A percentile compares a stretch with the other conserved stretches of the same genome.
phyloP scores from a whole-genome alignment of 2,797 vertebrate species.

The Danio tinwini region DNA sequence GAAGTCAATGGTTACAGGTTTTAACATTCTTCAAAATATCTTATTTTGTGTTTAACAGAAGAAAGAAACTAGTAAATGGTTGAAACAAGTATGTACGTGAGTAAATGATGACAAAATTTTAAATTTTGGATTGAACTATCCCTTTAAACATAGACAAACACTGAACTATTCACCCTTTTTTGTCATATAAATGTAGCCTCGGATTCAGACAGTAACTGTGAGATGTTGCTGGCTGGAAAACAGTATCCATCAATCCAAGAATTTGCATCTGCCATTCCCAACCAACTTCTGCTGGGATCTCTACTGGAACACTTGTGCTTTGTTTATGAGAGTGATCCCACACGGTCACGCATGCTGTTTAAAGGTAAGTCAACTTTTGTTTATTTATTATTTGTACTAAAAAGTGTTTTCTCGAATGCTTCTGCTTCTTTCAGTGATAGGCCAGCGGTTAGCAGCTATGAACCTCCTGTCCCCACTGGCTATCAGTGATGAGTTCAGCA shows the following conservation, averaged over 20 bases:
- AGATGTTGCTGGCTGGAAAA: slow-evolving; percentile 78
- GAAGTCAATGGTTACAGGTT: too few species aligned
- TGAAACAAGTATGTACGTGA: too few species aligned
- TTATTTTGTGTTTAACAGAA: too few species aligned
- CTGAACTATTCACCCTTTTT: not conserved
- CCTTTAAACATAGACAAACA: not conserved
- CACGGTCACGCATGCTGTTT: slow-evolving; percentile 86
- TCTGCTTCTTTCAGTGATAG: slow-evolving; percentile 74
- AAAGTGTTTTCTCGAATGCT: not conserved
- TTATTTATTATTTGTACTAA: not conserved
- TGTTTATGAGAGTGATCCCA: slow-evolving; percentile 87
- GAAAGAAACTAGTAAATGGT: too few species aligned
- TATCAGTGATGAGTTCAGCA: slow-evolving; percentile 95
- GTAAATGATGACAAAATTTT: too few species aligned
- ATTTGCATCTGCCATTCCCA: slow-evolving; percentile 90
- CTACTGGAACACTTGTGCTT: slow-evolving; percentile 95
- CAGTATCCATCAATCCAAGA: slow-evolving; percentile 77
- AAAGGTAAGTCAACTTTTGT: slow-evolving; percentile 76
- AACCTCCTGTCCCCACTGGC: slow-evolving; percentile 92
- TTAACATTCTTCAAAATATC: too few species aligned
- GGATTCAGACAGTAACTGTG: slow-evolving; percentile 81
- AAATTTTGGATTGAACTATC: too few species aligned
- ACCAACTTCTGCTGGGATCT: slow-evolving; percentile 93
- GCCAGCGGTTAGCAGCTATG: slow-evolving; percentile 89
- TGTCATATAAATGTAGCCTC: slow-evolving; percentile 79